These are phyloP conservation scores for Eriocheir sinensis DNA, from an alignment of 1,140 invertebrate species.

Conservation along the genomic window DNA sequence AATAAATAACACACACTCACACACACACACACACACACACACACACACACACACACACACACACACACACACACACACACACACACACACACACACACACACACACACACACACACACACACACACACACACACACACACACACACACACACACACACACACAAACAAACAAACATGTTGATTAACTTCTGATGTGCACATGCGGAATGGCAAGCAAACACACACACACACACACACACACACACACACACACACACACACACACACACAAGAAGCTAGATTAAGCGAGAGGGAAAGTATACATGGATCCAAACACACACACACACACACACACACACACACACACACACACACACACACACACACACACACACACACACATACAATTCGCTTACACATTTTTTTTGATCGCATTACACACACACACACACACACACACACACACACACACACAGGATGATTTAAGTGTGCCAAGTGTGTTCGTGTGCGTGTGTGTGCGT, in stretches of 20 bases:
- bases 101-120: too few relatives aligned
- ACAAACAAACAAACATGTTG: not conserved
- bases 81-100: too few relatives aligned
- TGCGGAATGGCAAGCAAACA: too few relatives aligned
- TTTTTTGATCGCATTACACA: not conserved
- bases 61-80: too few relatives aligned
- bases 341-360: conserved; percentile 48
- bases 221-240: conserved; percentile 42
- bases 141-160: too few relatives aligned
- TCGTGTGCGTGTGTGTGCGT: not conserved
- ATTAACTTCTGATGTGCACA: too few relatives aligned
- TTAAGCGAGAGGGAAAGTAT: too few relatives aligned
- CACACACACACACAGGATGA: not conserved
- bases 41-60: too few relatives aligned
- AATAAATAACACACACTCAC: too few relatives aligned
- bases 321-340: conserved; percentile 38
- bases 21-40: too few relatives aligned
- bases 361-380: conserved; percentile 51
- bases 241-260: too few relatives aligned
- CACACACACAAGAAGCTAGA: not conserved
- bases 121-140: too few relatives aligned
- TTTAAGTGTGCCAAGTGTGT: not conserved
- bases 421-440: conserved; percentile 10
- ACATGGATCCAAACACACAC: not conserved
- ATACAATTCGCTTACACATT: conserved; percentile 29